phyloP scores from a whole-genome alignment of 1,140 invertebrate species.

The Paraescarpia echinospica region DNA sequence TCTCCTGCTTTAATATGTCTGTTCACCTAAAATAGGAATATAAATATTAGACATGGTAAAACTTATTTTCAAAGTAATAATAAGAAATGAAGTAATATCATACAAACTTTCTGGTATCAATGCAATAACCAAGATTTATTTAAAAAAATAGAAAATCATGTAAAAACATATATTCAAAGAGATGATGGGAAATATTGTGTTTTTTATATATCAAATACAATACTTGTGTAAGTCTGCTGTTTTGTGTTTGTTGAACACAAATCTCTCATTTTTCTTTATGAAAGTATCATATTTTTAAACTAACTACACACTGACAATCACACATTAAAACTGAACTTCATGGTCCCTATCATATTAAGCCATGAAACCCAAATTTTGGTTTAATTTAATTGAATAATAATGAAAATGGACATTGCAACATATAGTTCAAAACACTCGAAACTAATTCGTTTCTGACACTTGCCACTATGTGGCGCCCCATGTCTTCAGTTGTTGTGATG shows the following conservation, averaged over 20 bases:
- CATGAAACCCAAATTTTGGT: too few relatives aligned
- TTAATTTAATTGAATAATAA: too few relatives aligned
- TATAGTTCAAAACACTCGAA: background rate
- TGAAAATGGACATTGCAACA: background rate
- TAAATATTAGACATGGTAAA: background rate
- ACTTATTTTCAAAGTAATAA: background rate
- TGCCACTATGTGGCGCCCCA: background rate
- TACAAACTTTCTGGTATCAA: background rate
- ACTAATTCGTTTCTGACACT: background rate
- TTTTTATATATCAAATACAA: too few relatives aligned
- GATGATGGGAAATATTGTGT: too few relatives aligned
- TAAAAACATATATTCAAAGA: too few relatives aligned
- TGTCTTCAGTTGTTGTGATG: background rate
- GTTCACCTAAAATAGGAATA: conserved; percentile 57
- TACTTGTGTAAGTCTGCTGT: too few relatives aligned
- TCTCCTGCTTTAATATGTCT: conserved; percentile 73
- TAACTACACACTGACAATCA: background rate
- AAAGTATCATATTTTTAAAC: background rate
- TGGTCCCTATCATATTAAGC: too few relatives aligned
- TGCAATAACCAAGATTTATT: too few relatives aligned
- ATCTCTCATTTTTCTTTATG: background rate
- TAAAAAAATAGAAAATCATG: too few relatives aligned
- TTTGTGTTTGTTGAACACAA: background rate
- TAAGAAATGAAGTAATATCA: background rate
- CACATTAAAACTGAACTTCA: too few relatives aligned